These are phyloP conservation scores for Petrocephalus schoutedeni DNA, from an alignment of 2,797 vertebrate species.

Conservation along the genomic window DNA sequence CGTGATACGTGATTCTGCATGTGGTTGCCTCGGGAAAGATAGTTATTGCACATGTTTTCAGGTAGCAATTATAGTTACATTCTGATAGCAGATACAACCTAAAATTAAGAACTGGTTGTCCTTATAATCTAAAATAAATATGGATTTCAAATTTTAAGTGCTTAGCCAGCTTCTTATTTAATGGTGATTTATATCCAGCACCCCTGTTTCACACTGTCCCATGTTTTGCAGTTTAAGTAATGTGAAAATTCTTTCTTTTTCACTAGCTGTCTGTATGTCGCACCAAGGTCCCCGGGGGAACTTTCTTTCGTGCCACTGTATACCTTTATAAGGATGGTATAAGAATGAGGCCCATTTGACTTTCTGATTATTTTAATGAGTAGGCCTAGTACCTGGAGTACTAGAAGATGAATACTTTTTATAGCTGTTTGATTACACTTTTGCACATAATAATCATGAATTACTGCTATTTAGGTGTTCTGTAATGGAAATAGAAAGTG, in stretches of 20 bases:
- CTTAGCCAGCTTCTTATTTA: neutral
- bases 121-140: neutral
- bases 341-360: neutral
- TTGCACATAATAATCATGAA: neutral
- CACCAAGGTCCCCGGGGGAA: neutral
- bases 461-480: neutral
- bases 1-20: neutral
- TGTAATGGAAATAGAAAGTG: neutral
- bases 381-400: neutral
- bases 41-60: neutral
- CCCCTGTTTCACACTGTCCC: neutral
- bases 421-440: neutral
- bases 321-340: neutral
- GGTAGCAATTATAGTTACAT: neutral
- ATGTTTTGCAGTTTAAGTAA: neutral
- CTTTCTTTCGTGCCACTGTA: neutral
- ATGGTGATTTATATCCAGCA: neutral
- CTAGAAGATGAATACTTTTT: neutral
- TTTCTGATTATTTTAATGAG: neutral
- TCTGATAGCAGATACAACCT: neutral
- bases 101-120: neutral
- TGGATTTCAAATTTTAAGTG: neutral
- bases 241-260: neutral
- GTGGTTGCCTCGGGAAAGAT: neutral
- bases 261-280: neutral